Conservation (phyloP, 2,113 vertebrate species). For the Chauna torquata region DNA sequence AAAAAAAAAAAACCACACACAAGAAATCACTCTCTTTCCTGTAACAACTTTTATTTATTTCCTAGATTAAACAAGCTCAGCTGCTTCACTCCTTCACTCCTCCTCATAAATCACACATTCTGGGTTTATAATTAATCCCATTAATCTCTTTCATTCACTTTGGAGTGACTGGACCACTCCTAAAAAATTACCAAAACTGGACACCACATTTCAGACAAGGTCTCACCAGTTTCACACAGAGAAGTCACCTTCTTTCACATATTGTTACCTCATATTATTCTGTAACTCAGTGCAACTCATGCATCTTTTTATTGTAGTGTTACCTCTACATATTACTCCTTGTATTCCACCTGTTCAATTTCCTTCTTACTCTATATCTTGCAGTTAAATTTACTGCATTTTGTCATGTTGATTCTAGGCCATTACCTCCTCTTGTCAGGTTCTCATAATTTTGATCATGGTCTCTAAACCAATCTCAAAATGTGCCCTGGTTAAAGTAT, state of each 20-base stretch:
- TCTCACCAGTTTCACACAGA: background rate
- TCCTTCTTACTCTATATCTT: background rate
- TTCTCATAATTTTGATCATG: background rate
- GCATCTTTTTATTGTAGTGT: background rate
- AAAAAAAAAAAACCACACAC: too few relatives aligned
- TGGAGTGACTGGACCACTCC: background rate
- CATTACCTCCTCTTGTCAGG: background rate
- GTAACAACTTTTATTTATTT: background rate
- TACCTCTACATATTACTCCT: background rate
- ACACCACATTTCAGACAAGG: background rate
- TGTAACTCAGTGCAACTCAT: background rate
- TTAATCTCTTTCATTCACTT: background rate
- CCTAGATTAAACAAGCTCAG: background rate
- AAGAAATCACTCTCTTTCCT: background rate
- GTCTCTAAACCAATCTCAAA: background rate
- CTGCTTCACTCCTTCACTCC: background rate
- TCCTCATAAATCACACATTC: background rate
- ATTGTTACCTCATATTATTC: background rate
- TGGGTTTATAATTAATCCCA: background rate
- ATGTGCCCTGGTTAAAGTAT: background rate
- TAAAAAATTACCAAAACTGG: background rate
- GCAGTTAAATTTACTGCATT: background rate
- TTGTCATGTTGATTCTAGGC: background rate
- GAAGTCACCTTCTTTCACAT: background rate
- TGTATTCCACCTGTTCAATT: background rate